Conservation (phyloP, 2,888 invertebrate species). For the Julus scandinavius region DNA sequence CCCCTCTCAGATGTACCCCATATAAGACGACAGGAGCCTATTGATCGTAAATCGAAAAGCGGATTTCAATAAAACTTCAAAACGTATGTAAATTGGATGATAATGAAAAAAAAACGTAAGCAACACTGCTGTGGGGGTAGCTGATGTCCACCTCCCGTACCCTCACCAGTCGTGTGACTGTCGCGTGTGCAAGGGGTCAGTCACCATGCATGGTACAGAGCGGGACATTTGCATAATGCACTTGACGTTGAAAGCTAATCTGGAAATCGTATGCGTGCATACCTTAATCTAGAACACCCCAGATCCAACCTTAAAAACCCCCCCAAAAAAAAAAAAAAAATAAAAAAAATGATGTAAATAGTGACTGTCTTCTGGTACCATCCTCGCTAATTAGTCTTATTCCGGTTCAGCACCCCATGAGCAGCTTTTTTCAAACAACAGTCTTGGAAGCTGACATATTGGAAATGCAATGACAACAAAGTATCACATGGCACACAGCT, state of each 20-base stretch:
- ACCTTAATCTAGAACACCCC: not conserved
- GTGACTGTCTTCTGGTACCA: too few species aligned
- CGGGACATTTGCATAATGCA: not conserved
- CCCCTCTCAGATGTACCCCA: not conserved
- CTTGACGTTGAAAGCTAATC: not conserved
- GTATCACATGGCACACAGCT: not conserved
- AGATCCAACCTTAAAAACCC: not conserved
- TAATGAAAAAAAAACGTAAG: constrained; percentile 9
- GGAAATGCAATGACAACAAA: not conserved
- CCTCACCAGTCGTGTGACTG: not conserved
- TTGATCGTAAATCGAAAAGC: constrained; percentile 45
- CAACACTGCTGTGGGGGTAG: not conserved
- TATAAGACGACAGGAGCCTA: constrained; percentile 13
- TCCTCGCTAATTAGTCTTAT: too few species aligned
- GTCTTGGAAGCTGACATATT: too few species aligned
- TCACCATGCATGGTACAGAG: constrained; percentile 4
- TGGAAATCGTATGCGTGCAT: not conserved
- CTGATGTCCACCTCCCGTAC: not conserved
- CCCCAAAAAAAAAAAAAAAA: too few species aligned
- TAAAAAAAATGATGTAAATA: too few species aligned
- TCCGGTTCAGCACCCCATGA: too few species aligned
- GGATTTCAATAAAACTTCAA: constrained; percentile 45
- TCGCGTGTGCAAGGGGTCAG: constrained; percentile 25
- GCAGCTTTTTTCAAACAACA: too few species aligned
- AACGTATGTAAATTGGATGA: constrained; percentile 15